These are phyloP conservation scores for Anser cygnoides DNA, from an alignment of 2,113 vertebrate genomes.

Conservation along the genomic window DNA sequence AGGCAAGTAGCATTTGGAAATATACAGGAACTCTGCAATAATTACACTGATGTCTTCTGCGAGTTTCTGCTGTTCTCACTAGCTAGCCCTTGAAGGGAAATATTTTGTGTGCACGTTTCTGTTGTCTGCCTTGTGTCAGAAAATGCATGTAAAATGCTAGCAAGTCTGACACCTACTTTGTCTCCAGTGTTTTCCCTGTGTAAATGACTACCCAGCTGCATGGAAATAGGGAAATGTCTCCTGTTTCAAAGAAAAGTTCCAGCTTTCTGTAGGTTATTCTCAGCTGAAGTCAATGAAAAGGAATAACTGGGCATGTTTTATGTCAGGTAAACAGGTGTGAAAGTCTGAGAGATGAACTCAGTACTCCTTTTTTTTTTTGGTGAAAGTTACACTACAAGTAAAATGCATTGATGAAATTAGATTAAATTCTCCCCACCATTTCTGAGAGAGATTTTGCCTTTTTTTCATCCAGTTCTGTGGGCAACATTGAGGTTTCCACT, in stretches of 20 bases:
- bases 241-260: background rate
- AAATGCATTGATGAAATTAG: background rate
- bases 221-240: background rate
- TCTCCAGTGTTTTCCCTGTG: constrained; percentile 47
- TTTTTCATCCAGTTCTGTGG: background rate
- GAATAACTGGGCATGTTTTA: background rate
- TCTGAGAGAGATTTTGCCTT: background rate
- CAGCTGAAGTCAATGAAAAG: background rate
- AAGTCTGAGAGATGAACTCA: background rate
- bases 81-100: background rate
- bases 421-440: rapidly evolving
- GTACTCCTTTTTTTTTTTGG: background rate
- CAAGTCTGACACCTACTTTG: constrained; percentile 64
- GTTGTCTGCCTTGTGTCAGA: constrained; percentile 61
- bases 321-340: background rate
- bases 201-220: constrained; percentile 35
- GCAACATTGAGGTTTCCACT: background rate
- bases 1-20: background rate
- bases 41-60: background rate
- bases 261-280: constrained; percentile 23
- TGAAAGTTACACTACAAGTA: background rate
- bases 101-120: constrained; percentile 49
- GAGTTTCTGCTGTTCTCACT: background rate
- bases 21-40: background rate
- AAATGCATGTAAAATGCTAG: constrained; percentile 55